Evolutionary conservation across 2,113 vertebrate genomes (phyloP).

Genomic region (Triplophysa tibetana): DNA sequence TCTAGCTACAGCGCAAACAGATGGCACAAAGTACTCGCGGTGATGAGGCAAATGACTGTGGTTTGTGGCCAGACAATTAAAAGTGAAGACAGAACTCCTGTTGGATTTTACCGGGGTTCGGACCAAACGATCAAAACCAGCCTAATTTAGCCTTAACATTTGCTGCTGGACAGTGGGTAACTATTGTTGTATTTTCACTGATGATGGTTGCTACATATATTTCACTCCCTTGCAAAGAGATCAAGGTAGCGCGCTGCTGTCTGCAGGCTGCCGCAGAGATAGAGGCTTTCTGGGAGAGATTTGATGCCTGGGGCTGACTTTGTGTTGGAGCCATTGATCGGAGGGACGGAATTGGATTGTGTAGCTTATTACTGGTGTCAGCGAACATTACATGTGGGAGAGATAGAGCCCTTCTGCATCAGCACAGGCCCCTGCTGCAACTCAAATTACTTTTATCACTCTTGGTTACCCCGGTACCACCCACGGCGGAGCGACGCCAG

Average conservation of each 20-base stretch:
- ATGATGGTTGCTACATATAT: slow-evolving; percentile 6
- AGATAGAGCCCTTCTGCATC: slow-evolving; percentile 48
- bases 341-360: slow-evolving; percentile 68
- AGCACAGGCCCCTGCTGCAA: slow-evolving; percentile 5
- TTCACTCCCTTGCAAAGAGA: slow-evolving; percentile 12
- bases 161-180: background rate
- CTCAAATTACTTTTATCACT: slow-evolving; percentile 63
- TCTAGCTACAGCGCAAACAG: slow-evolving; percentile 1
- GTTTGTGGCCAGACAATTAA: background rate
- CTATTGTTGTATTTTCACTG: background rate
- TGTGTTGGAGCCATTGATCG: slow-evolving; percentile 71
- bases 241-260: background rate
- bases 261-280: slow-evolving; percentile 2
- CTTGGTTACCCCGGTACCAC: slow-evolving; percentile 56
- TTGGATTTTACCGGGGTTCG: background rate
- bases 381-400: slow-evolving; percentile 64
- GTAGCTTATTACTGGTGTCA: slow-evolving; percentile 71
- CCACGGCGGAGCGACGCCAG: slow-evolving; percentile 21
- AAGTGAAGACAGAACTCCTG: background rate
- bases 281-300: slow-evolving; percentile 26
- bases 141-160: background rate
- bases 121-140: background rate
- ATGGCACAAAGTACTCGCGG: background rate
- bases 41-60: background rate
- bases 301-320: slow-evolving; percentile 53